These are phyloP conservation scores for Agrotis ipsilon DNA, from an alignment of 2,888 invertebrate species.

Conservation along the genomic window DNA sequence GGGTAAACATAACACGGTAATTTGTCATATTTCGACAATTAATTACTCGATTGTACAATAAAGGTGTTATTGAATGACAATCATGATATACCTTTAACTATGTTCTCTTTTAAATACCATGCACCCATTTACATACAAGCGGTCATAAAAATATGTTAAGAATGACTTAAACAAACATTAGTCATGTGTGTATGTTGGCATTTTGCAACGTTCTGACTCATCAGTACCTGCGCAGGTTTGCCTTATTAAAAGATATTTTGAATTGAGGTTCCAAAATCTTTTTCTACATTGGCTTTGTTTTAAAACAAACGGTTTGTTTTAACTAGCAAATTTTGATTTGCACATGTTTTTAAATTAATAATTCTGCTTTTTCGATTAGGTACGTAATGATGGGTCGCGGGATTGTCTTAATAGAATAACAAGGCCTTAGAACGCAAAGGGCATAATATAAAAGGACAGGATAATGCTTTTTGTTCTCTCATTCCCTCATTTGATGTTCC, in stretches of 20 bases:
- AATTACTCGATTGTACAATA: background rate
- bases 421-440: too few species aligned
- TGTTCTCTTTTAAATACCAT: slow-evolving; percentile 9
- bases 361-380: too few species aligned
- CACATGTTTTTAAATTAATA: too few species aligned
- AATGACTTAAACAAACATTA: slow-evolving; percentile 40
- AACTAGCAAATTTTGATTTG: too few species aligned
- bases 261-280: slow-evolving; percentile 14
- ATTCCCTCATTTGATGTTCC: too few species aligned
- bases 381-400: too few species aligned
- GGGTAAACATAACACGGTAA: too few species aligned
- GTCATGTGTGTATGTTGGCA: slow-evolving; percentile 29
- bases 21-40: background rate
- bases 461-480: too few species aligned
- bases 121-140: slow-evolving; percentile 23
- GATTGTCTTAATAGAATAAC: too few species aligned
- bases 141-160: slow-evolving; percentile 33
- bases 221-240: slow-evolving; percentile 36
- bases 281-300: slow-evolving; percentile 16
- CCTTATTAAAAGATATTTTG: background rate
- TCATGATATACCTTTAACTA: background rate
- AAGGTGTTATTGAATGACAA: background rate
- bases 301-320: background rate
- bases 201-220: slow-evolving; percentile 43
- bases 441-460: too few species aligned